phyloP scores from a whole-genome alignment of 2,113 vertebrate species.

The Callocephalon fimbriatum region DNA sequence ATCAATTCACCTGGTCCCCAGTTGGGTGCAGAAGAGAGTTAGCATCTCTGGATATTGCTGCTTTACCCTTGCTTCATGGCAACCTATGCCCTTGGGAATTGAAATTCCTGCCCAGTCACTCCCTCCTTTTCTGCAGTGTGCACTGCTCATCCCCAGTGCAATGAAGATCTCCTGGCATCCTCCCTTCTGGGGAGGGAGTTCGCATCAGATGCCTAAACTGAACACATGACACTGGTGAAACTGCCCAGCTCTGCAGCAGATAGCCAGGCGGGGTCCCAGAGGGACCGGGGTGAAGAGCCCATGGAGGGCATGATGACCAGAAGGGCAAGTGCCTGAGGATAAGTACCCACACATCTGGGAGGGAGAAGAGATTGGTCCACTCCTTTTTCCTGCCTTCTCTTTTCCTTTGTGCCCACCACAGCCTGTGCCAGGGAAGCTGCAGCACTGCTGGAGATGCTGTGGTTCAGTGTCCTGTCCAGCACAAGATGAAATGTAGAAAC shows the following conservation, averaged over 20 bases:
- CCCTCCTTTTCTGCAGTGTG: not conserved
- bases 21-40: not conserved
- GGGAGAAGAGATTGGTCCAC: not conserved
- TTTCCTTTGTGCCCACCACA: not conserved
- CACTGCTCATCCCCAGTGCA: not conserved
- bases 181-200: not conserved
- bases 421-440: not conserved
- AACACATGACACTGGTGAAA: not conserved
- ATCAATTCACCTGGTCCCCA: not conserved
- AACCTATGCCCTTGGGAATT: not conserved
- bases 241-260: not conserved
- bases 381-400: not conserved
- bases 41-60: not conserved
- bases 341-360: not conserved
- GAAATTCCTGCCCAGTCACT: not conserved
- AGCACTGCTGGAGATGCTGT: not conserved
- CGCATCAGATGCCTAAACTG: not conserved
- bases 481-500: not conserved
- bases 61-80: not conserved
- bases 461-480: not conserved
- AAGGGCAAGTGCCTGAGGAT: not conserved
- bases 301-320: not conserved
- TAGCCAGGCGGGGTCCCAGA: not conserved
- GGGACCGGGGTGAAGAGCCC: not conserved
- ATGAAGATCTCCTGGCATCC: not conserved